phyloP scores from a whole-genome alignment of 2,797 vertebrate genomes.

The Periophthalmus magnuspinnatus region DNA sequence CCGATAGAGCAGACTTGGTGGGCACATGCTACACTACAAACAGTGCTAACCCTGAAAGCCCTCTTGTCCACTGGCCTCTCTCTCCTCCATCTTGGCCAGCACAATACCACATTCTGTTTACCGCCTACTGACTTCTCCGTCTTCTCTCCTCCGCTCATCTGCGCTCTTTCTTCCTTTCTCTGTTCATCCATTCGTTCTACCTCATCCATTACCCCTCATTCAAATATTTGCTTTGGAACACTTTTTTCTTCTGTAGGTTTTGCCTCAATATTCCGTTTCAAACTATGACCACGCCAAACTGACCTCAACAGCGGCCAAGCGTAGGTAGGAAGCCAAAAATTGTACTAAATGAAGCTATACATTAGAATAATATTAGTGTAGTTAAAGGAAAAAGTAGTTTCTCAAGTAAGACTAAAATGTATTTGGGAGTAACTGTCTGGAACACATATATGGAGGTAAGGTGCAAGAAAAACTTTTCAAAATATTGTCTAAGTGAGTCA shows the following conservation, averaged over 20 bases:
- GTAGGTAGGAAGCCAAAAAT: neutral
- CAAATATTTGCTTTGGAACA: conserved; percentile 71
- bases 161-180: conserved; percentile 42
- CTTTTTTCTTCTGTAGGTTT: conserved; percentile 37
- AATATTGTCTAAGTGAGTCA: too few relatives aligned
- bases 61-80: neutral
- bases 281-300: conserved; percentile 27
- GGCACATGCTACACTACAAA: conserved; percentile 53
- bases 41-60: conserved; percentile 56
- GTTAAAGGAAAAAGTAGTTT: neutral
- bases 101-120: conserved; percentile 31
- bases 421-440: neutral
- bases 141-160: conserved; percentile 25
- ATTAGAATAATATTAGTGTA: neutral
- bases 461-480: too few relatives aligned
- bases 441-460: too few relatives aligned
- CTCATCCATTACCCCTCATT: conserved; percentile 54
- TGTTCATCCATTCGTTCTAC: conserved; percentile 35
- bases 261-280: conserved; percentile 33
- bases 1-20: conserved; percentile 14
- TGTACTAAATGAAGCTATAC: neutral
- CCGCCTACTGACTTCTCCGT: conserved; percentile 32
- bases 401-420: neutral
- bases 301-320: conserved; percentile 22
- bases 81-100: conserved; percentile 36